Conservation (phyloP, 2,113 vertebrate genomes). For the Sorex fumeus region DNA sequence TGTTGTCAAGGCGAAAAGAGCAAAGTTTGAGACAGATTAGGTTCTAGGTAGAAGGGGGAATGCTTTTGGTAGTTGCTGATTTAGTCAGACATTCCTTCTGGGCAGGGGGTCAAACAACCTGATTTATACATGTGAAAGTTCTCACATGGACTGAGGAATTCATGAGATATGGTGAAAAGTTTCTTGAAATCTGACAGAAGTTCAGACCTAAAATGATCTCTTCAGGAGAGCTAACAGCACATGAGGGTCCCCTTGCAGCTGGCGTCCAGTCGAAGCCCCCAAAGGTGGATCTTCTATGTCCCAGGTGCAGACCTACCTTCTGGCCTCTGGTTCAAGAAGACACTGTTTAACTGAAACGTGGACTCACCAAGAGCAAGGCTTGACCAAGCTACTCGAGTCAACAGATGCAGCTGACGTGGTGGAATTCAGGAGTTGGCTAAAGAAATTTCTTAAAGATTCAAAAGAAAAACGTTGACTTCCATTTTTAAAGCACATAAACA, state of each 20-base stretch:
- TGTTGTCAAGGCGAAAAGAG: conserved; percentile 20
- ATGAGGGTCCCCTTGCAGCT: not conserved
- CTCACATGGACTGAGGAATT: not conserved
- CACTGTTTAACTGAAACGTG: not conserved
- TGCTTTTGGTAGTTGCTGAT: not conserved
- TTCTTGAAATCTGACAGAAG: not conserved
- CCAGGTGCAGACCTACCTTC: not conserved
- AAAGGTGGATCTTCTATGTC: too few species aligned
- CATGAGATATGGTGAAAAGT: not conserved
- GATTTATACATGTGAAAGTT: not conserved
- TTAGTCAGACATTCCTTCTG: not conserved
- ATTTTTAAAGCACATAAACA: conserved; percentile 45
- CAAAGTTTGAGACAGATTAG: not conserved
- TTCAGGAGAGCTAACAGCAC: not conserved
- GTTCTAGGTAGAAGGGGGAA: not conserved
- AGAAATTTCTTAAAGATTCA: conserved; percentile 63
- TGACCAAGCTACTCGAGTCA: not conserved
- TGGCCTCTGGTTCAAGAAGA: not conserved
- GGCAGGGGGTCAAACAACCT: not conserved
- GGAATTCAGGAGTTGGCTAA: not conserved
- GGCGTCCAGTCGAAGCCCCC: too few species aligned
- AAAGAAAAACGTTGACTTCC: conserved; percentile 45
- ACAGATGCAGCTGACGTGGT: not conserved
- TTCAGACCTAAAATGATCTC: not conserved
- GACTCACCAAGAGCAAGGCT: not conserved